Evolutionary conservation across 2,888 invertebrate species (phyloP), one percentile per base, ranked within the genome.

Genomic region (Scaptomyza flava): DNA sequence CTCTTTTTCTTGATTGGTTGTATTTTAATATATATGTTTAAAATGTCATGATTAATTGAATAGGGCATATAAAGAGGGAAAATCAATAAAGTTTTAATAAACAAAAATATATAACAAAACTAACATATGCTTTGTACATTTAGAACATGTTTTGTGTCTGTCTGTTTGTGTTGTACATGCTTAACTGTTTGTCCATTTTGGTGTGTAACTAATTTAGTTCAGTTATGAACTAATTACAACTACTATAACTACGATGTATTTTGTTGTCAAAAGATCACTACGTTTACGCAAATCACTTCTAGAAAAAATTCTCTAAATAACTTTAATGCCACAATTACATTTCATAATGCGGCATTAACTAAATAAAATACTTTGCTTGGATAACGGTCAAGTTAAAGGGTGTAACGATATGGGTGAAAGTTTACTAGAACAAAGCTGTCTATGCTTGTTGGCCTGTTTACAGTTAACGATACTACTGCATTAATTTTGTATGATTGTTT

Each of bases 241-340:
- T 76, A 75, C 63, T 63, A 58, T 68, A 66, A 67, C 71, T 74
- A 63, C 38, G 31, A 63, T 63, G 58, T 60, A 61, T 69, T 70
- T 79, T 77, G 70, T 81, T 69, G 71, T 70, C 67, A 72, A 71
- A 84, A 82, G 86, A 84, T 84, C 84, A 84, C 84, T 81, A 77
- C 73, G 74, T 81, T 79, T 81, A 75, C 79, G 71, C 51, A 83
- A 85, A 86, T 86, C 86, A 81, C 84, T 70, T 77, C 71, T 76
- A 71, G 68, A 76, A 70, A 38, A 71, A 85, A 81, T 76, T 79
- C 60, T 72, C 68, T 79, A 79, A 66, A 68, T 69, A 69, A 77
- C 54, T 69, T 68, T 67, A 59, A 80, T 82, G 82, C 81, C 85
- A 74, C 77, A 63, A 60, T 74, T 58, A 47, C 34, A 2, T 9